These are phyloP conservation scores for Pelmatolapia mariae DNA, from an alignment of 2,113 vertebrate species.

Conservation along the genomic window DNA sequence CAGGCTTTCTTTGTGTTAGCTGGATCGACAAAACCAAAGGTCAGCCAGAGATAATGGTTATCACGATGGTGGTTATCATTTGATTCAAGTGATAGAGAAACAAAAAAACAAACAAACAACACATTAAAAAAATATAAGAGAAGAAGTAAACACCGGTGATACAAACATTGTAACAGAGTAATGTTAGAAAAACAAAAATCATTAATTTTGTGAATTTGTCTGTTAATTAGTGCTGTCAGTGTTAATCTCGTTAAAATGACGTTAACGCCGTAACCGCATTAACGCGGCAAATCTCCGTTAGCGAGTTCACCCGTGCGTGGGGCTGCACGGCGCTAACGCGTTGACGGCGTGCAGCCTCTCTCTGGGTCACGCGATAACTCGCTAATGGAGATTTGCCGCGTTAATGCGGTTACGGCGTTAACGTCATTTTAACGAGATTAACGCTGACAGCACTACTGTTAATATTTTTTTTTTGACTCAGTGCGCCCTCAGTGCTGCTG, in stretches of 20 bases:
- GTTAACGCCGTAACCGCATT: fast-evolving
- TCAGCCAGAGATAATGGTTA: neutral
- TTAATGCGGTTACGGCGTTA: fast-evolving
- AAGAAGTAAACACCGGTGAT: neutral
- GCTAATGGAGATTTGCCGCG: fast-evolving
- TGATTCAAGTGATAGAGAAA: neutral
- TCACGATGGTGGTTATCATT: fast-evolving
- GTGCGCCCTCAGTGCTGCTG: neutral
- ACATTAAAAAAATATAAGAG: neutral
- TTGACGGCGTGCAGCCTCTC: fast-evolving
- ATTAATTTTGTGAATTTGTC: neutral
- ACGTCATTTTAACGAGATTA: neutral
- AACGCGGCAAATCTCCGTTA: neutral
- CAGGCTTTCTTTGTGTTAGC: neutral
- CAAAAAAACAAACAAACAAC: neutral
- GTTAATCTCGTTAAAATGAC: fast-evolving
- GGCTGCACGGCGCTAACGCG: fast-evolving
- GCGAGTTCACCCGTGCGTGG: fast-evolving
- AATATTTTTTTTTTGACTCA: fast-evolving
- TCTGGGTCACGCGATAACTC: fast-evolving
- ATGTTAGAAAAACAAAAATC: neutral
- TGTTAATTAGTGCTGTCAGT: neutral
- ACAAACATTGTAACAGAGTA: neutral
- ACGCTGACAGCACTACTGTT: neutral
- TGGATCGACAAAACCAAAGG: neutral